phyloP scores from a whole-genome alignment of 53 echinoderm and acorn worm genomes.

The Arbacia lixula region DNA sequence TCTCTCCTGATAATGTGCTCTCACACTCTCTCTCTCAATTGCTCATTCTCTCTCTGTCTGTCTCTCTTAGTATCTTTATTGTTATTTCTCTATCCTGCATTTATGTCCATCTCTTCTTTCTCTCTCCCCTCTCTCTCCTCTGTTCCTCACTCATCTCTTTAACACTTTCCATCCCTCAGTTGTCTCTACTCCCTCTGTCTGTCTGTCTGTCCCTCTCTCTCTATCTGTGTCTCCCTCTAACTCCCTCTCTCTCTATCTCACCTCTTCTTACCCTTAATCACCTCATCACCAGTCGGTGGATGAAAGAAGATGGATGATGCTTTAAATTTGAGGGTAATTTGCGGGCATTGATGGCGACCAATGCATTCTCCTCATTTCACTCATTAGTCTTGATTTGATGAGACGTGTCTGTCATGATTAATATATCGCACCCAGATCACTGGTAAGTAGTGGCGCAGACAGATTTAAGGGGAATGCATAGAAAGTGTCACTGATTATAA shows the following conservation, averaged over 20 bases:
- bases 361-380: too few relatives aligned
- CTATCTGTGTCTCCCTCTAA: not conserved
- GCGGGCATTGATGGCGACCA: too few relatives aligned
- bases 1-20: not conserved
- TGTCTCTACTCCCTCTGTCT: not conserved
- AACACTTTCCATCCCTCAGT: not conserved
- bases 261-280: not conserved
- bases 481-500: too few relatives aligned
- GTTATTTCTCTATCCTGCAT: not conserved
- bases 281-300: too few relatives aligned
- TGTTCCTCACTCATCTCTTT: not conserved
- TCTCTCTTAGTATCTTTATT: not conserved
- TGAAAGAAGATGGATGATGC: too few relatives aligned
- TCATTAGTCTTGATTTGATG: too few relatives aligned
- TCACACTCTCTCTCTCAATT: not conserved
- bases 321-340: too few relatives aligned
- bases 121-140: constrained; percentile 4
- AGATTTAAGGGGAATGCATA: too few relatives aligned
- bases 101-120: too few relatives aligned
- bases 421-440: too few relatives aligned
- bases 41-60: not conserved
- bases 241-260: not conserved
- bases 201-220: not conserved
- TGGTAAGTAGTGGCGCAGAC: too few relatives aligned
- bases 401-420: too few relatives aligned